Conservation (phyloP, 2,113 vertebrate genomes). For the Triplophysa siluroides region DNA sequence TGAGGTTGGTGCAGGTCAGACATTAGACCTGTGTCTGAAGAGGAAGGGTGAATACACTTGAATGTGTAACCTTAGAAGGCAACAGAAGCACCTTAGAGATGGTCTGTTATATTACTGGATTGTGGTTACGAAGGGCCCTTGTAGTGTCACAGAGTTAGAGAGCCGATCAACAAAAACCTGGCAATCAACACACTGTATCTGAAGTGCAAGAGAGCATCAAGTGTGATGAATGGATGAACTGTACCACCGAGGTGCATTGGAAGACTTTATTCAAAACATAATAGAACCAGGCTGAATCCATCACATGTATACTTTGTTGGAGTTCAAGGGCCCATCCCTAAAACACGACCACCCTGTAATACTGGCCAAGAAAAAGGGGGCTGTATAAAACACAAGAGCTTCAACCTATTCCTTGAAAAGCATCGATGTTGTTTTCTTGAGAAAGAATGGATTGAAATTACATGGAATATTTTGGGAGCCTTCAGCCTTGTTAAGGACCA, state of each 20-base stretch:
- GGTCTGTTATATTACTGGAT: conserved; percentile 46
- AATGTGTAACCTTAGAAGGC: conserved; percentile 63
- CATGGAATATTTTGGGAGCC: too few relatives aligned
- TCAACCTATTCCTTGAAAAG: neutral
- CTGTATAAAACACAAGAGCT: neutral
- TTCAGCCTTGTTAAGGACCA: too few relatives aligned
- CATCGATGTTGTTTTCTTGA: too few relatives aligned
- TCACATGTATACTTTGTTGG: neutral
- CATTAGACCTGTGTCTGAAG: conserved; percentile 42
- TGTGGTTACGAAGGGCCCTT: conserved; percentile 42
- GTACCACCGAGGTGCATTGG: neutral
- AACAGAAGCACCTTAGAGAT: conserved; percentile 51
- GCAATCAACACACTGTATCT: neutral
- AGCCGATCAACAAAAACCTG: neutral
- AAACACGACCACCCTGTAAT: neutral
- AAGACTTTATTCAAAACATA: neutral
- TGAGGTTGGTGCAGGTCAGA: conserved; percentile 51
- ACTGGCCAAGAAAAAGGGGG: neutral
- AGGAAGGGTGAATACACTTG: conserved; percentile 43
- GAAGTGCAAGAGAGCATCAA: neutral
- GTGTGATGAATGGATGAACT: neutral
- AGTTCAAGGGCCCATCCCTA: neutral
- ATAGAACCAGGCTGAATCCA: neutral
- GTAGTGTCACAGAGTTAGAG: neutral
- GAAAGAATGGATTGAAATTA: too few relatives aligned